phyloP scores from a whole-genome alignment of 1,140 invertebrate species.

The Microplitis demolitor region DNA sequence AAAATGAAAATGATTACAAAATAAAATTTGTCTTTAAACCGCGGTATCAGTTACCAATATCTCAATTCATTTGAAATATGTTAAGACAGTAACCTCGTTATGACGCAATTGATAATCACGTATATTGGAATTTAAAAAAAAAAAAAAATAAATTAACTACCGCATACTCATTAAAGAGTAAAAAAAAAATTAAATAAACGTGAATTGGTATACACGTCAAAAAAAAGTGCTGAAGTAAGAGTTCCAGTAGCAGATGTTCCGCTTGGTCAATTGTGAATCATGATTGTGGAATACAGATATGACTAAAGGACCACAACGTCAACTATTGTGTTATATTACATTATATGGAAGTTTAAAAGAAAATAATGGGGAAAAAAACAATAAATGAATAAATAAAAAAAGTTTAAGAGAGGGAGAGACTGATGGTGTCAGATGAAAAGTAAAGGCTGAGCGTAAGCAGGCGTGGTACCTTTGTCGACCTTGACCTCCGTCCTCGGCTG shows the following conservation, averaged over 20 bases:
- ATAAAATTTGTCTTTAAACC: no score
- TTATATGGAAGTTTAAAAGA: not conserved
- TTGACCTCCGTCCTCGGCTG: constrained; percentile 56
- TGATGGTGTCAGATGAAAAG: not conserved
- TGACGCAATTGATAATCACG: not conserved
- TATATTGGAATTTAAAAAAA: not conserved
- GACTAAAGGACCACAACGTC: no score
- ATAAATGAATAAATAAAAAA: not conserved
- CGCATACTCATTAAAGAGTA: not conserved
- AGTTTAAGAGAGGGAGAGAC: not conserved
- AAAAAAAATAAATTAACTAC: not conserved
- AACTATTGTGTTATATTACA: not conserved
- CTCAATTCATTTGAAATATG: not conserved
- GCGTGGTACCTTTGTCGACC: constrained; percentile 56
- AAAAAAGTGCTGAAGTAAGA: not conserved
- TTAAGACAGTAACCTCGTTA: not conserved
- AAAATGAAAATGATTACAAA: no score
- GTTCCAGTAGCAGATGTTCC: constrained; percentile 20
- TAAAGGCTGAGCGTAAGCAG: constrained; percentile 36
- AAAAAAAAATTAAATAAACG: not conserved
- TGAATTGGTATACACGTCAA: no score
- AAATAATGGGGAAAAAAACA: not conserved
- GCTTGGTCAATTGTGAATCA: constrained; percentile 19
- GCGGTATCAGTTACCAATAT: not conserved
- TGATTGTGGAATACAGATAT: constrained; percentile 2